Conservation (phyloP, 2,888 invertebrate species). For the Bugulina stolonifera region DNA sequence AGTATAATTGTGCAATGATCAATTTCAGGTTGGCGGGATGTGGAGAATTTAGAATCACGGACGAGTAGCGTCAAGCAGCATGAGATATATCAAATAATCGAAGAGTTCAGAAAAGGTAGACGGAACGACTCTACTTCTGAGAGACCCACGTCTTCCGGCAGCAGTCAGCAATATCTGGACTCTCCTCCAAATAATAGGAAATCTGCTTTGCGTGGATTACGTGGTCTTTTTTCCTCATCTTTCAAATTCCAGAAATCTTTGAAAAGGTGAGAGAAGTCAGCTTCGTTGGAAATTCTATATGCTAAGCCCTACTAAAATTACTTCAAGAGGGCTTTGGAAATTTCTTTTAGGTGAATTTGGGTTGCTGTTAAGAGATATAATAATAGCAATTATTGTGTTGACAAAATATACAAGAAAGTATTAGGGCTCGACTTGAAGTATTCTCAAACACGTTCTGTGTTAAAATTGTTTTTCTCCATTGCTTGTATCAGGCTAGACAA, state of each 20-base stretch:
- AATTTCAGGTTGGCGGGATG: conserved; percentile 73
- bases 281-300: too few relatives aligned
- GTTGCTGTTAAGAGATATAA: too few relatives aligned
- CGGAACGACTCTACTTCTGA: neutral
- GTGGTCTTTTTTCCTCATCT: conserved; percentile 88
- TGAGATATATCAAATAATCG: conserved; percentile 54
- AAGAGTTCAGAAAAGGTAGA: neutral
- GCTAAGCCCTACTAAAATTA: too few relatives aligned
- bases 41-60: conserved; percentile 65
- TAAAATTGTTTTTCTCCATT: too few relatives aligned
- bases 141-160: neutral
- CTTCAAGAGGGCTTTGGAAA: too few relatives aligned
- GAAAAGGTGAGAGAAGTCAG: conserved; percentile 60
- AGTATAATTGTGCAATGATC: too few relatives aligned
- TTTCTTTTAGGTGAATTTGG: too few relatives aligned
- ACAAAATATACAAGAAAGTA: too few relatives aligned
- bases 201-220: conserved; percentile 59
- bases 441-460: too few relatives aligned
- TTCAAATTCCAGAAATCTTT: conserved; percentile 94
- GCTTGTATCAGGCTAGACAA: too few relatives aligned
- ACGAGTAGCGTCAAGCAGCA: conserved; percentile 69
- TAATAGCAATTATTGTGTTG: too few relatives aligned
- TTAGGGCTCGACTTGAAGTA: too few relatives aligned
- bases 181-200: conserved; percentile 57
- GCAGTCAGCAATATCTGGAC: conserved; percentile 54